Evolutionary conservation across 1,140 invertebrate species (phyloP), one percentile per base, ranked within the genome.

Genomic region (Leucophenga varia): DNA sequence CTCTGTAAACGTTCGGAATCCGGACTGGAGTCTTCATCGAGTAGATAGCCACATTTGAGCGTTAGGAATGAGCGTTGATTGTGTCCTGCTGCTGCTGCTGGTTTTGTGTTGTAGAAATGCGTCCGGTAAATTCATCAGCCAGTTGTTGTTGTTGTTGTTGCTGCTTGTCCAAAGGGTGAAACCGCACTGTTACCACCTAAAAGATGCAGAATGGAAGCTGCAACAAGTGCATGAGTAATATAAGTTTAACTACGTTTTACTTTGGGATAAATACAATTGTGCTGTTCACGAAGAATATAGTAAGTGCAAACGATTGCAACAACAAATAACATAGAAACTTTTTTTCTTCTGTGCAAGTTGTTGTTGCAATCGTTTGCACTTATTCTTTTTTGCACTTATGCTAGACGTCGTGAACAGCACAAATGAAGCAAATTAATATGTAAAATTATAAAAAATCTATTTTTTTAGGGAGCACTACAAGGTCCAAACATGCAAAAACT

Each of bases 1-100:
- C 87, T 86, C 46, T 89, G 84, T 56, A 90, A 79, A 38, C 86
- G 79, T 58, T 92, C 89, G n/a, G 88, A 90, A 57, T 91, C 90
- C 10, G 89, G 89, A 41, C 88, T 90, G 25, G 85, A 87, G 57
- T 91, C 89, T 65, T 89, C 88, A 57, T 91, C 88, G 55, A 87
- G 79, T 10, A 90, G 74, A 68, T 87, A 86, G 28, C 82, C 81
- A 55, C 85, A 89, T 71, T 90, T 91, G 43, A 90, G 80, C 45
- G 90, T 82, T 28, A 89, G 76, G 46, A 90, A 79, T 25, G 88
- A 87, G 54, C 83, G 59, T 48, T 75, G 69, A 49, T 38, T 67
- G 20, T 48, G 49, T 9, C 40, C 34, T 0, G 47, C 43, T 16
- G 46, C 21, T 47, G 34, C 14, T 8, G 20, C 12, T 34, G 32